phyloP scores from a whole-genome alignment of 2,113 vertebrate genomes.

The Paracanthobrama guichenoti region DNA sequence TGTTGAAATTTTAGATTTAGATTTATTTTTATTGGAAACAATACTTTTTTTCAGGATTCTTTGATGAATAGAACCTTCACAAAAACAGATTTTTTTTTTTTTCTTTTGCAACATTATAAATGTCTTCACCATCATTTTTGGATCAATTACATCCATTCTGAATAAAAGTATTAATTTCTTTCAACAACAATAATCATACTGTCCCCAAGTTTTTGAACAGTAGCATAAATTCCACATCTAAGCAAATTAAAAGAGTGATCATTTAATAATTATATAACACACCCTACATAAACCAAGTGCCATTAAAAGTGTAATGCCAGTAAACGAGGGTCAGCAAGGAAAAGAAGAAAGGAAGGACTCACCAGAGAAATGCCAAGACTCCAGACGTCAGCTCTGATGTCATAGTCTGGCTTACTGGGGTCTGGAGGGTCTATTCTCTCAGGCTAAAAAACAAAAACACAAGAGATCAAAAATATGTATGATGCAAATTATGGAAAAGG shows the following conservation, averaged over 20 bases:
- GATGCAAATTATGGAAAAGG: slow-evolving; percentile 5
- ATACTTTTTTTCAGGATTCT: too few relatives aligned
- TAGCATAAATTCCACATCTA: too few relatives aligned
- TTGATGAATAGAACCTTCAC: too few relatives aligned
- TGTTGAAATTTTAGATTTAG: too few relatives aligned
- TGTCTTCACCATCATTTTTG: too few relatives aligned
- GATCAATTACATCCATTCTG: not conserved
- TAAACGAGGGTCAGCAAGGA: not conserved
- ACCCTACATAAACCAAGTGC: not conserved
- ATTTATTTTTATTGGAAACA: too few relatives aligned
- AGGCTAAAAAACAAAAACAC: slow-evolving; percentile 71
- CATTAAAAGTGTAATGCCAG: slow-evolving; percentile 58
- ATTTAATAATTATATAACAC: not conserved
- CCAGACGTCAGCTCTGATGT: slow-evolving; percentile 94
- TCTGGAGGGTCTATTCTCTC: slow-evolving; percentile 95
- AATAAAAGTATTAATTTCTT: not conserved
- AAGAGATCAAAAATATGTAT: not conserved
- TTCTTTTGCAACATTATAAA: too few relatives aligned
- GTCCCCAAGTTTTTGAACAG: not conserved
- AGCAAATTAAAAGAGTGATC: not conserved
- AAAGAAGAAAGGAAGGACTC: slow-evolving; percentile 39
- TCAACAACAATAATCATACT: not conserved
- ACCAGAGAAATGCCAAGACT: slow-evolving; percentile 94
- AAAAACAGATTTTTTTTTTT: too few relatives aligned
- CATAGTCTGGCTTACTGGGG: slow-evolving; percentile 93